Base-by-base conservation (phyloP, 1,140 invertebrate species). In the Camponotus vicinus region DNA sequence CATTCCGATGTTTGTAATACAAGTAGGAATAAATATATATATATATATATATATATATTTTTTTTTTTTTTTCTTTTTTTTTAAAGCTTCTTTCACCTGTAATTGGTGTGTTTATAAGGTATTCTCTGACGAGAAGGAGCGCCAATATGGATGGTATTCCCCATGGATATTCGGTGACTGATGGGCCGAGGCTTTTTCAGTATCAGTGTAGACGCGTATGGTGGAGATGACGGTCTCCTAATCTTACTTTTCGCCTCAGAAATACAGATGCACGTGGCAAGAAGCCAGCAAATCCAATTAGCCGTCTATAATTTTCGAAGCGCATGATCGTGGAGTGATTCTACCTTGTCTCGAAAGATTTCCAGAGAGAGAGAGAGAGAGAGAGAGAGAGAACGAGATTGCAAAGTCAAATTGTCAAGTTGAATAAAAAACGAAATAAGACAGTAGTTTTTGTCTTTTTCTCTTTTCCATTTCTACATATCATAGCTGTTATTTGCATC, bases 171-270 rank as follows among this genome's bases (percentile, higher is more conserved):
- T 67, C 93, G 91, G 37, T 90, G 91, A 15, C 77, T 86, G 7
- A 94, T 93, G 7, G 92, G 92, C 91, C 93, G 93, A 40, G 92
- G 77, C 55, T 94, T 93, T 71, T 93, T 94, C 84, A 85, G 92
- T 15, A 94, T 91, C 55, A 92, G 76, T 6, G 91, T 86, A 37
- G 89, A 85, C 8, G 87, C 79, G 3, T 83, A 91, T 6, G 89
- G 66, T 1, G 92, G 88, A 5, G 92, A 86, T 1, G 89, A 66
- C 0, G 90, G 85, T 76, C 93, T 91, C 78, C 93, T 88, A 9
- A 93, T 89, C 75, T 93, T 94, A 85, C 93, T 93, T 52, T 93
- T 92, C 3, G 92, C 94, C 67, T 94, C 92, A 37, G 91, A 79
- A 1, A 94, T 27, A 27, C 92, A 92, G 9, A 91, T 66, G 40